Evolutionary conservation across 2,113 vertebrate species (phyloP).

Genomic region (Jacana jacana): DNA sequence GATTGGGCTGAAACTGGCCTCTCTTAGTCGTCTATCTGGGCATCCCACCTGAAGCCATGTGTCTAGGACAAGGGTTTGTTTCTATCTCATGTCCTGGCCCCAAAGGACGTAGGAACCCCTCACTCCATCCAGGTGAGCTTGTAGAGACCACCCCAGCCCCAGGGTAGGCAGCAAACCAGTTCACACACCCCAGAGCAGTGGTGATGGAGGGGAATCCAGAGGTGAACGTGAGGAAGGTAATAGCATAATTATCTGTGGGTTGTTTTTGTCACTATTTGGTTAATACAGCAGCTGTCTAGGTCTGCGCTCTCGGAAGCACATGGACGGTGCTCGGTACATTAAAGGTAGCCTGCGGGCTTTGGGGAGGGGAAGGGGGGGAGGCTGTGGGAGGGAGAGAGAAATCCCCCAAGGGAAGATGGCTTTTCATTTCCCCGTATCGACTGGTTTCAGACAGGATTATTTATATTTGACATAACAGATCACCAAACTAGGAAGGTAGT

Average conservation of each 20-base stretch:
- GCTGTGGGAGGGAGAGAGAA: slow-evolving; percentile 23
- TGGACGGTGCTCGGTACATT: not conserved
- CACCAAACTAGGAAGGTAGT: slow-evolving; percentile 47
- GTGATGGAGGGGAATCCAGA: not conserved
- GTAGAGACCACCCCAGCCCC: not conserved
- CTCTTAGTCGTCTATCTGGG: not conserved
- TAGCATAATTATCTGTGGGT: not conserved
- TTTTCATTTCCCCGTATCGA: slow-evolving; percentile 34
- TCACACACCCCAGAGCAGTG: rapidly evolving
- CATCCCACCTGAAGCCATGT: not conserved
- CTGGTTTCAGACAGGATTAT: slow-evolving; percentile 52
- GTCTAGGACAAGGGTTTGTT: not conserved
- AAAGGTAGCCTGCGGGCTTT: not conserved
- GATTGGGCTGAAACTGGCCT: not conserved
- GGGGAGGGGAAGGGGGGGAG: not conserved
- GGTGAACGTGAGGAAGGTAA: not conserved
- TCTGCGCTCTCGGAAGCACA: not conserved
- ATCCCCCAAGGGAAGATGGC: slow-evolving; percentile 43
- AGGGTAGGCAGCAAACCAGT: not conserved
- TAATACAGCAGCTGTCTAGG: not conserved
- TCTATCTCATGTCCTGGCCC: not conserved
- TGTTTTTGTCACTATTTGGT: not conserved
- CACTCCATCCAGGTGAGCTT: not conserved
- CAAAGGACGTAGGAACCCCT: not conserved
- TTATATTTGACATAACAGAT: slow-evolving; percentile 55